A percentile compares a stretch with the other conserved stretches of the same genome.
Evolutionary conservation across 2,113 vertebrate species (phyloP).

Genomic region (Nerophis ophidion): DNA sequence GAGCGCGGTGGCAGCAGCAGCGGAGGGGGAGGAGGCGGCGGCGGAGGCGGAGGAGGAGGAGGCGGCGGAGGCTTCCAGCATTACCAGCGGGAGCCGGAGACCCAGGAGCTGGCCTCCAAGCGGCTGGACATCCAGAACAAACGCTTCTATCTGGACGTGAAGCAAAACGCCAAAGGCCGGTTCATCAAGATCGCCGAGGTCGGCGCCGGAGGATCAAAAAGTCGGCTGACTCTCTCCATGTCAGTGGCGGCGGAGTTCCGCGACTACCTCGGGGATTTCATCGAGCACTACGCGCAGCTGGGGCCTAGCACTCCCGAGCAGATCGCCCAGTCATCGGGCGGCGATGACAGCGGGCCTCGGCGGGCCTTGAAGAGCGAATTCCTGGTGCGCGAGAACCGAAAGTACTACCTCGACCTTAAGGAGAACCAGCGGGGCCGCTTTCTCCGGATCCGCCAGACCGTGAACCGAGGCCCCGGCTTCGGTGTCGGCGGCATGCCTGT

Average conservation of each 20-base stretch:
- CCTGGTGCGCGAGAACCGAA: conserved; percentile 85
- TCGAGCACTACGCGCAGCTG: conserved; percentile 90
- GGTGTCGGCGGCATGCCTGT: conserved; percentile 74
- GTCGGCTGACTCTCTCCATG: conserved; percentile 92
- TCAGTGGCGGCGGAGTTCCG: conserved; percentile 91
- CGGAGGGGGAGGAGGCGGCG: conserved; percentile 51
- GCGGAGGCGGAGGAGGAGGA: too few species aligned
- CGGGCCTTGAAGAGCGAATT: conserved; percentile 87
- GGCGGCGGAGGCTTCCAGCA: conserved; percentile 71
- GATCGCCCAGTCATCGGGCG: conserved; percentile 82
- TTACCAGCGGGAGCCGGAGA: conserved; percentile 80
- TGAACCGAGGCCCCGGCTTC: conserved; percentile 83
- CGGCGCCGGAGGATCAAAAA: conserved; percentile 89
- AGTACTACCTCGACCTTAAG: conserved; percentile 91
- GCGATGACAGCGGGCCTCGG: conserved; percentile 79
- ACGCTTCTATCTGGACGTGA: conserved; percentile 87
- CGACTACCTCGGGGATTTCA: conserved; percentile 88
- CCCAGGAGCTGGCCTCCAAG: conserved; percentile 87
- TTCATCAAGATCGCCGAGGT: conserved; percentile 98
- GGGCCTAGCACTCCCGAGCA: conserved; percentile 90
- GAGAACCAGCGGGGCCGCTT: conserved; percentile 90
- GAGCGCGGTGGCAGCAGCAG: conserved; percentile 75
- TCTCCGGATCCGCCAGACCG: conserved; percentile 83
- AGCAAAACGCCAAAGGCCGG: conserved; percentile 89
- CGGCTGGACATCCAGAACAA: conserved; percentile 89